A percentile compares a stretch with the other conserved stretches of the same genome.
Conservation (phyloP, 2,888 invertebrate genomes). For the Eupithecia abbreviata region DNA sequence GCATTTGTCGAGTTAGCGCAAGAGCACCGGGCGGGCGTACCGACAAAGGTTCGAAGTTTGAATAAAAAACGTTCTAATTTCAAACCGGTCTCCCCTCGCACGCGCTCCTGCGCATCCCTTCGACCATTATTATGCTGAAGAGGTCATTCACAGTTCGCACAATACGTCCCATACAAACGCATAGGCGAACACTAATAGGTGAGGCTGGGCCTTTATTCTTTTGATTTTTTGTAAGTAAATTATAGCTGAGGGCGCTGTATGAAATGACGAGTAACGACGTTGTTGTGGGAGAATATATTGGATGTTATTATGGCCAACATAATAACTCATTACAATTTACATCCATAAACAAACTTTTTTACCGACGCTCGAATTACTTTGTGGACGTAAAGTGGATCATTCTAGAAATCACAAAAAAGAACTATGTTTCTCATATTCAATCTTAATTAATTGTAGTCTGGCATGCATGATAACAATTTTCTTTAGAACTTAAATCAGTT, state of each 20-base stretch:
- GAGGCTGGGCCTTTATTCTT: constrained; percentile 60
- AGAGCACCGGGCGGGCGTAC: constrained; percentile 79
- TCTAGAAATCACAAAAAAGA: neutral
- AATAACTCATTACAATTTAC: constrained; percentile 16
- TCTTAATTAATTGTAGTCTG: no score
- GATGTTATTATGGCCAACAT: constrained; percentile 13
- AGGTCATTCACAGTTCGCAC: constrained; percentile 84
- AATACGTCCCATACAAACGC: constrained; percentile 59
- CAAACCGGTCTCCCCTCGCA: constrained; percentile 80
- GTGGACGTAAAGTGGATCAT: neutral
- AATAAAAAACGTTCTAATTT: constrained; percentile 83
- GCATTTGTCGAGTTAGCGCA: constrained; percentile 83
- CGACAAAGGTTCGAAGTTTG: constrained; percentile 73
- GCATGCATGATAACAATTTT: neutral
- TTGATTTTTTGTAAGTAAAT: constrained; percentile 46
- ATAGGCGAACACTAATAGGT: constrained; percentile 69
- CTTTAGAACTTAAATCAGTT: neutral
- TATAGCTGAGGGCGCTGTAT: constrained; percentile 41
- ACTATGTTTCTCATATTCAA: neutral
- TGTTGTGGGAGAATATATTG: constrained; percentile 27
- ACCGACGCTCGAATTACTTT: neutral
- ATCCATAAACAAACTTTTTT: constrained; percentile 5
- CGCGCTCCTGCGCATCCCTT: constrained; percentile 83
- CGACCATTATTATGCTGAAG: constrained; percentile 81
- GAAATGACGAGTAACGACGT: constrained; percentile 42